Conservation (phyloP, 2,113 vertebrate genomes). For the Oryzias melastigma region DNA sequence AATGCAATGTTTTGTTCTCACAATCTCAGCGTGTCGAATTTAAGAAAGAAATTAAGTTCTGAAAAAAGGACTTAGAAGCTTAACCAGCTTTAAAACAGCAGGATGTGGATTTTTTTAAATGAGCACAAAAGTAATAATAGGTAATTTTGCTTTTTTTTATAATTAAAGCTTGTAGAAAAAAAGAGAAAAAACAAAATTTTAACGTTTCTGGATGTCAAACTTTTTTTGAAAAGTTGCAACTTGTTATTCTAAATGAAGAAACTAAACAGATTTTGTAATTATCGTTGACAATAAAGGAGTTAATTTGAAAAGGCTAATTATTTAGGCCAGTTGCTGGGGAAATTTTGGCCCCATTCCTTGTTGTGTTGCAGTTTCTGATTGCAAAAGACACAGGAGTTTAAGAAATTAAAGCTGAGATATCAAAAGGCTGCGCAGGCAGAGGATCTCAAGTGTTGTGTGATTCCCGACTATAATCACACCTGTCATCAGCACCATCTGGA, state of each 20-base stretch:
- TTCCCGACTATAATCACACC: conserved; percentile 53
- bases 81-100: no score
- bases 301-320: no score
- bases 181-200: no score
- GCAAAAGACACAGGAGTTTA: conserved; percentile 11
- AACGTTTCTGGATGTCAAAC: no score
- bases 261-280: neutral
- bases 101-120: no score
- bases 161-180: no score
- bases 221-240: no score
- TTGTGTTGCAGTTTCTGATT: neutral
- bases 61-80: neutral
- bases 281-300: neutral
- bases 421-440: conserved; percentile 40
- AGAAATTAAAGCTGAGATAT: conserved; percentile 51
- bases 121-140: no score
- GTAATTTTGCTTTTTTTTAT: no score
- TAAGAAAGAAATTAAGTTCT: neutral
- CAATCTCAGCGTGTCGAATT: conserved; percentile 1
- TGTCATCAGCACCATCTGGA: conserved; percentile 59
- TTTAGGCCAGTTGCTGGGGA: neutral
- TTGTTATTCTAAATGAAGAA: neutral
- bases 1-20: conserved; percentile 1
- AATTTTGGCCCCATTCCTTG: neutral
- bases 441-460: conserved; percentile 41